phyloP scores from a whole-genome alignment of 2,888 invertebrate species.

The Drosophila paranaensis region DNA sequence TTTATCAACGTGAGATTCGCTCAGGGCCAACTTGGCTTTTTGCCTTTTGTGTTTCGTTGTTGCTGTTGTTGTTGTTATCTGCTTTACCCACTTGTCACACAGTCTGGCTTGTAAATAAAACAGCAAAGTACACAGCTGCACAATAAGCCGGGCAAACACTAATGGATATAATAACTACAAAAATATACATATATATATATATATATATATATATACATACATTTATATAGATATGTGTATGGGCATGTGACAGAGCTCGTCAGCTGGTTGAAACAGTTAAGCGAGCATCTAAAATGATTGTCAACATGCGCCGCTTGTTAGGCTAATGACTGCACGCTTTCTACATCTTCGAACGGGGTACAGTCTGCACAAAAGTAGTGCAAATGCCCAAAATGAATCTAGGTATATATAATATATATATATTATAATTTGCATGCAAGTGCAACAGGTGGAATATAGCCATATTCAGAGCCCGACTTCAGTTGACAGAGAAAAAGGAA shows the following conservation, averaged over 20 bases:
- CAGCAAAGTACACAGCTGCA: conserved; percentile 54
- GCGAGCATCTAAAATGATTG: conserved; percentile 38
- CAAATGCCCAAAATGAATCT: conserved; percentile 1
- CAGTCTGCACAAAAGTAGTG: conserved; percentile 51
- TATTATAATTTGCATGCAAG: background rate
- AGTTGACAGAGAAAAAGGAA: conserved; percentile 10
- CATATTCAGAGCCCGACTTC: background rate
- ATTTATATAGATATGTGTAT: conserved; percentile 1
- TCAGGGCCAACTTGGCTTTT: conserved; percentile 40
- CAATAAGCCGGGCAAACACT: conserved; percentile 65
- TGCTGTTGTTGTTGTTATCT: conserved; percentile 49
- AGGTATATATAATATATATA: too few species aligned
- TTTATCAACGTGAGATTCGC: conserved; percentile 60
- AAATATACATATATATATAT: background rate
- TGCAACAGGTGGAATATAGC: conserved; percentile 15
- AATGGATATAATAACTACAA: conserved; percentile 14
- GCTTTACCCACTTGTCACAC: conserved; percentile 47
- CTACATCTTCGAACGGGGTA: conserved; percentile 54
- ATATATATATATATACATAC: background rate
- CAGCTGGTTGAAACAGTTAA: conserved; percentile 52
- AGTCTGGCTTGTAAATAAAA: conserved; percentile 67
- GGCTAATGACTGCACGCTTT: conserved; percentile 70
- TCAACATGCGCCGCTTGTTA: conserved; percentile 62
- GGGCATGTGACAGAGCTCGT: conserved; percentile 66
- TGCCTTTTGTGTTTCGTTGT: background rate